These are phyloP conservation scores for Phylloscopus whistleri DNA, from an alignment of 2,113 vertebrate genomes.

Conservation along the genomic window DNA sequence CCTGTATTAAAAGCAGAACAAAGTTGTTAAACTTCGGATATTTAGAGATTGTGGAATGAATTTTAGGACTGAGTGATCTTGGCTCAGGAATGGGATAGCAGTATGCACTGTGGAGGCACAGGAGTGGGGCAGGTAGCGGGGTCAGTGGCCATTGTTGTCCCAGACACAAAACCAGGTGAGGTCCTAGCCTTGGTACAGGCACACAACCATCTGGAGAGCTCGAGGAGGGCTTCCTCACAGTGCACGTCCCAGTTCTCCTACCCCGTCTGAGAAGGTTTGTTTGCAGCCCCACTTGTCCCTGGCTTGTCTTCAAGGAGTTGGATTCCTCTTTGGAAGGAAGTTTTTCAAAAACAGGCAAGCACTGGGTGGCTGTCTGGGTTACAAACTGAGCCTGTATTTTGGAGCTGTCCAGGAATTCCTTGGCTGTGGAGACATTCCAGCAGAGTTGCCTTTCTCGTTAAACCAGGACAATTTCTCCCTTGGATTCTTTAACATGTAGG, in stretches of 20 bases:
- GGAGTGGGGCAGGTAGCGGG: not conserved
- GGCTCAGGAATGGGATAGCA: not conserved
- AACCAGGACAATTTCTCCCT: not conserved
- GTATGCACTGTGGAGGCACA: not conserved
- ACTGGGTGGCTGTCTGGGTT: not conserved
- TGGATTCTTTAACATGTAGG: not conserved
- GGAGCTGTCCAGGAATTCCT: not conserved
- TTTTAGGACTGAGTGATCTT: not conserved
- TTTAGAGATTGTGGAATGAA: not conserved
- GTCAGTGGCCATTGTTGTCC: fast-evolving
- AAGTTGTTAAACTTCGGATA: not conserved
- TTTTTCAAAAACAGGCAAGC: not conserved
- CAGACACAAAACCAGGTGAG: not conserved
- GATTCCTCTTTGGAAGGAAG: not conserved
- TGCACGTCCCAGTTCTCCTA: not conserved
- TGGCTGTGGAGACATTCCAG: not conserved
- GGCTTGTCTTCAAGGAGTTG: not conserved
- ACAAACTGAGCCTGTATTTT: not conserved
- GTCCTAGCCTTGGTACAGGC: not conserved
- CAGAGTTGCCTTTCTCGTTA: not conserved
- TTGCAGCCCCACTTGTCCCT: not conserved
- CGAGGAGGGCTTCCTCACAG: fast-evolving
- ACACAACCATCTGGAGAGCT: not conserved
- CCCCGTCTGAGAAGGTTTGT: not conserved
- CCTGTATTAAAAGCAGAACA: not conserved